These are phyloP conservation scores for Papilio machaon DNA, from an alignment of 1,140 invertebrate species.

Conservation along the genomic window DNA sequence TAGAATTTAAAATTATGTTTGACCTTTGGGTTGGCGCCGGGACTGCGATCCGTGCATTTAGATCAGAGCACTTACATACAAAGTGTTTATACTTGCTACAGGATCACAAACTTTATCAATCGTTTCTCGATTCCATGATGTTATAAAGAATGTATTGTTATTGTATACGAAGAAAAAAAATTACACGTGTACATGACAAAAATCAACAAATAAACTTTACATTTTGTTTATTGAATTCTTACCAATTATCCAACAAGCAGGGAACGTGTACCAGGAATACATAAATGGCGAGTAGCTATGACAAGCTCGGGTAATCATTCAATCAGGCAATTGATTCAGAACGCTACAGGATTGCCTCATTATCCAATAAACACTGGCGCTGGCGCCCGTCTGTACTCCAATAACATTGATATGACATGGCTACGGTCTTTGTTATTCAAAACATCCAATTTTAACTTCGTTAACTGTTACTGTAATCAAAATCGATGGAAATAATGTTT, in stretches of 20 bases:
- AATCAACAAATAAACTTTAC: not conserved
- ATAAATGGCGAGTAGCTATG: constrained; percentile 56
- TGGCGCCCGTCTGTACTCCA: constrained; percentile 46
- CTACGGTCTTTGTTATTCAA: constrained; percentile 22
- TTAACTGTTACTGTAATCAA: not conserved
- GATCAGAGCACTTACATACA: not conserved
- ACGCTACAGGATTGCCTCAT: constrained; percentile 69
- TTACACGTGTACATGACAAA: not conserved
- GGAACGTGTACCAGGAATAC: not conserved
- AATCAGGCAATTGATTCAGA: constrained; percentile 74
- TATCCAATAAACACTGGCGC: constrained; percentile 76
- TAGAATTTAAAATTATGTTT: constrained; percentile 16
- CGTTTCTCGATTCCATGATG: not conserved
- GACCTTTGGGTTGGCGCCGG: constrained; percentile 9
- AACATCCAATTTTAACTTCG: constrained; percentile 12
- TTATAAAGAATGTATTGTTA: not conserved
- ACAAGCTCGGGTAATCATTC: constrained; percentile 70
- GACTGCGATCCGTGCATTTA: not conserved
- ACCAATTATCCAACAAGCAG: not conserved
- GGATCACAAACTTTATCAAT: not conserved
- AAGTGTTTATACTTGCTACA: not conserved
- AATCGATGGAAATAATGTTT: not conserved
- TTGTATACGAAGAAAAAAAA: not conserved
- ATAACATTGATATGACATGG: constrained; percentile 34
- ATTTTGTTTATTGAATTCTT: not conserved